Evolutionary conservation across 2,888 invertebrate genomes (phyloP).

Genomic region (Tetropium fuscum): DNA sequence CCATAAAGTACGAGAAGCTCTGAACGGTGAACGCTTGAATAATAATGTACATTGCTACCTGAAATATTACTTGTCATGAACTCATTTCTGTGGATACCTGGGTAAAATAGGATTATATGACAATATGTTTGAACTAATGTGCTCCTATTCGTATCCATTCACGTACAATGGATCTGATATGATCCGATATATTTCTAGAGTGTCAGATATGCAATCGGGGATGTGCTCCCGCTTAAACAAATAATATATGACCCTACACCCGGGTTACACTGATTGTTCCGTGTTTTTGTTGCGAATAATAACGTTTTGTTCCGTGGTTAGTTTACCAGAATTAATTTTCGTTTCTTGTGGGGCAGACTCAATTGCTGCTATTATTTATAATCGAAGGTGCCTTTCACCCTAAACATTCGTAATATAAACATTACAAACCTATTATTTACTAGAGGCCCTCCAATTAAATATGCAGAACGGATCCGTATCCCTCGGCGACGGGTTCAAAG

Average conservation of each 20-base stretch:
- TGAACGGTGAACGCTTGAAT: constrained; percentile 12
- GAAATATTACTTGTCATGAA: constrained; percentile 45
- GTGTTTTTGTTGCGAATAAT: constrained; percentile 31
- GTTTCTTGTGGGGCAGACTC: constrained; percentile 9
- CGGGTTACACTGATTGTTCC: constrained; percentile 38
- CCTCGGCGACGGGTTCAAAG: not conserved
- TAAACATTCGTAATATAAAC: constrained; percentile 2
- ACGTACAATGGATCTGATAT: constrained; percentile 38
- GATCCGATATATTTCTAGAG: constrained; percentile 40
- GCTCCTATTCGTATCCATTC: constrained; percentile 25
- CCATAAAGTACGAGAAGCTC: constrained; percentile 17
- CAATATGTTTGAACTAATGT: constrained; percentile 35
- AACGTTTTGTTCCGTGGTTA: constrained; percentile 22
- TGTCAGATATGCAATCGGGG: constrained; percentile 33
- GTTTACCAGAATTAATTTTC: constrained; percentile 29
- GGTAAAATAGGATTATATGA: constrained; percentile 23
- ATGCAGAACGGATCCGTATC: constrained; percentile 5
- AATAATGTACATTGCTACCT: constrained; percentile 21
- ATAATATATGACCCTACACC: constrained; percentile 30
- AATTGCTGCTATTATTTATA: constrained; percentile 20
- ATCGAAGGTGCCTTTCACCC: constrained; percentile 3
- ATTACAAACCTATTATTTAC: constrained; percentile 12
- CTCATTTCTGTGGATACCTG: constrained; percentile 39
- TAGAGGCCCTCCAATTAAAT: not conserved
- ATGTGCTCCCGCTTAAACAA: constrained; percentile 28